A percentile compares a stretch with the other conserved stretches of the same genome.
phyloP scores from a whole-genome alignment of 2,888 invertebrate species.

The Gasteruption jaculator region DNA sequence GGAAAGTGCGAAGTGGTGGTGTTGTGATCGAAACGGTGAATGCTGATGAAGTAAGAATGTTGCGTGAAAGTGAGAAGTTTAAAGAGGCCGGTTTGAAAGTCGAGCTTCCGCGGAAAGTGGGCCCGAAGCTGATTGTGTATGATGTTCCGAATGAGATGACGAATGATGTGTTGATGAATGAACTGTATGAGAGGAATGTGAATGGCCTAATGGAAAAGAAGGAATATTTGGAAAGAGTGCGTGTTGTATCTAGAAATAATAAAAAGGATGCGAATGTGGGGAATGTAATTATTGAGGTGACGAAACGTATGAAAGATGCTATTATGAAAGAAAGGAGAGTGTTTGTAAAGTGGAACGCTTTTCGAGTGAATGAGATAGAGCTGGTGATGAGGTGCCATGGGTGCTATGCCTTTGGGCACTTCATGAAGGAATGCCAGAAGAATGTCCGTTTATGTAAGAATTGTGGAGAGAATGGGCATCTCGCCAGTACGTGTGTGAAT shows the following conservation, averaged over 20 bases:
- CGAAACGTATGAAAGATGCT: not conserved
- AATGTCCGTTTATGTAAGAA: slow-evolving; percentile 8
- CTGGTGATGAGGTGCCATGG: slow-evolving; percentile 5
- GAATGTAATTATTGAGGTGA: slow-evolving; percentile 12
- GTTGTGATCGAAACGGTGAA: slow-evolving; percentile 1
- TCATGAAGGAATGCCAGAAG: not conserved
- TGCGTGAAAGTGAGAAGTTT: not conserved
- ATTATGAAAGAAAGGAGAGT: not conserved
- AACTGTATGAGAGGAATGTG: not conserved
- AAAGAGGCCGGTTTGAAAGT: slow-evolving; percentile 1
- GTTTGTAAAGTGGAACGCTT: slow-evolving; percentile 4
- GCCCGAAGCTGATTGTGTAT: slow-evolving; percentile 1
- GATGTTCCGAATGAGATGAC: slow-evolving; percentile 10
- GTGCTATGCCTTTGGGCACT: slow-evolving; percentile 11
- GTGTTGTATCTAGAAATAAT: not conserved
- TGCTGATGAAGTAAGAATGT: not conserved
- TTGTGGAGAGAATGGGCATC: slow-evolving; percentile 12
- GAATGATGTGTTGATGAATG: not conserved
- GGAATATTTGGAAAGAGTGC: not conserved
- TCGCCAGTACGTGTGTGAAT: not conserved
- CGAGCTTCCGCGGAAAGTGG: slow-evolving; percentile 1
- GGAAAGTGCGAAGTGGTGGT: not conserved
- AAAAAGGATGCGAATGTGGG: not conserved
- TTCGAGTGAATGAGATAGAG: not conserved
- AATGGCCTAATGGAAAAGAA: not conserved